phyloP scores from a whole-genome alignment of 2,113 vertebrate genomes.

The Trachemys scripta region DNA sequence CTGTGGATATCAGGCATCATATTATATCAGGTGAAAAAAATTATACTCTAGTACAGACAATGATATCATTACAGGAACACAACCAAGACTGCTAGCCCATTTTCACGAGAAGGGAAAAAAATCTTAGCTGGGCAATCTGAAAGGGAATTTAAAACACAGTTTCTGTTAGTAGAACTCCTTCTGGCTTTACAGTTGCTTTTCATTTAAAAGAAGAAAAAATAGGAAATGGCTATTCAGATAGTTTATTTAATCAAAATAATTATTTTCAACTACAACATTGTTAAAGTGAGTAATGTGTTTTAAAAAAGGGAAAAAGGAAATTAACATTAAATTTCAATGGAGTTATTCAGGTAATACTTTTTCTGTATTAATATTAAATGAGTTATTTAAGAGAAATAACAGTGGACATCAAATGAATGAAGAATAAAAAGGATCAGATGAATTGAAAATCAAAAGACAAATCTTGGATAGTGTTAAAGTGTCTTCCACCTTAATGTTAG shows the following conservation, averaged over 20 bases:
- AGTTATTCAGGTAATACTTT: conserved; percentile 35
- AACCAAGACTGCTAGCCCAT: not conserved
- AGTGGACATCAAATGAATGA: conserved; percentile 11
- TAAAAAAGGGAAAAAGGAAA: conserved; percentile 25
- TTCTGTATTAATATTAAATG: conserved; percentile 61
- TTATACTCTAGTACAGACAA: not conserved
- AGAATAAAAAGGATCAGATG: conserved; percentile 31
- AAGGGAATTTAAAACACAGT: not conserved
- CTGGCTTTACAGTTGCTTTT: not conserved
- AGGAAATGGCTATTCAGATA: not conserved
- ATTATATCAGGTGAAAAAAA: not conserved
- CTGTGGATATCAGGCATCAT: not conserved
- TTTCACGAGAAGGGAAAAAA: not conserved
- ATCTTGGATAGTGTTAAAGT: conserved; percentile 18
- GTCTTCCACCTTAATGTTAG: not conserved
- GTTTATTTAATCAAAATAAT: not conserved
- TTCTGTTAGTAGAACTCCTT: not conserved
- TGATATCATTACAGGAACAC: not conserved
- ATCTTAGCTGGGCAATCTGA: not conserved
- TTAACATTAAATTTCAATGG: conserved; percentile 39
- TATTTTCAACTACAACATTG: not conserved
- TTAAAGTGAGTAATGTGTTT: not conserved
- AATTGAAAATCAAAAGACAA: conserved; percentile 43
- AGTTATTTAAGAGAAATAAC: conserved; percentile 63
- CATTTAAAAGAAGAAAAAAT: conserved; percentile 21